These are phyloP conservation scores for Conus betulinus DNA, from an alignment of 1,140 invertebrate genomes.

Conservation along the genomic window DNA sequence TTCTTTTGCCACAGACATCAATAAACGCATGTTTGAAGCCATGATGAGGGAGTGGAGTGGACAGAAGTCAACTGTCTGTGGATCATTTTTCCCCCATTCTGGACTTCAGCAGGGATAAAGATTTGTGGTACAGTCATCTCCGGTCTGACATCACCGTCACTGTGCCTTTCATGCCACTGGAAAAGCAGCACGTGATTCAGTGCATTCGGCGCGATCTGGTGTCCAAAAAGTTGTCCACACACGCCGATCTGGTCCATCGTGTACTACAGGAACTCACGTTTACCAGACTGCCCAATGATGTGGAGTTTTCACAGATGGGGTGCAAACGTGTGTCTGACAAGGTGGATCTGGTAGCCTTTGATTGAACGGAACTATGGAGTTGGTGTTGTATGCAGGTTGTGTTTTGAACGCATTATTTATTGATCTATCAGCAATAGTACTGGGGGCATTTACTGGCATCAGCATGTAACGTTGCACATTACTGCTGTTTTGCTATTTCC, in stretches of 20 bases:
- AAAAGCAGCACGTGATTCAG: slow-evolving; percentile 86
- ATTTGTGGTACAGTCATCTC: slow-evolving; percentile 76
- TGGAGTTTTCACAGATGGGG: slow-evolving; percentile 62
- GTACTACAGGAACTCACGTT: slow-evolving; percentile 63
- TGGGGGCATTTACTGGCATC: too few relatives aligned
- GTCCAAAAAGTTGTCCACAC: slow-evolving; percentile 55
- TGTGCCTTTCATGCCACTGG: slow-evolving; percentile 95
- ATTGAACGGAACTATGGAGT: not conserved
- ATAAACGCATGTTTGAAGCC: slow-evolving; percentile 57
- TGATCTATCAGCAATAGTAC: too few relatives aligned
- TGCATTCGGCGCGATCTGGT: slow-evolving; percentile 80
- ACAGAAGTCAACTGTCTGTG: slow-evolving; percentile 40
- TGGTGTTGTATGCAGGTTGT: too few relatives aligned
- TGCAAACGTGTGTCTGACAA: slow-evolving; percentile 70
- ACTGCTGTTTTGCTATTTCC: too few relatives aligned
- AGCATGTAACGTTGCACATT: too few relatives aligned
- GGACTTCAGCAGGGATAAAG: slow-evolving; percentile 5
- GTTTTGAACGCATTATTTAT: too few relatives aligned
- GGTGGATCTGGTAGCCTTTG: slow-evolving; percentile 54
- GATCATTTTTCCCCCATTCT: slow-evolving; percentile 56
- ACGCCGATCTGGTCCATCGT: slow-evolving; percentile 43
- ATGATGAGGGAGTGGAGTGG: slow-evolving; percentile 35
- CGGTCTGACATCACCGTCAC: slow-evolving; percentile 93
- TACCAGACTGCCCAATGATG: slow-evolving; percentile 44
- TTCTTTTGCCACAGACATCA: slow-evolving; percentile 61